A percentile compares a stretch with the other conserved stretches of the same genome.
Evolutionary conservation across 2,888 invertebrate genomes (phyloP).

Genomic region (Argyresthia albistria): DNA sequence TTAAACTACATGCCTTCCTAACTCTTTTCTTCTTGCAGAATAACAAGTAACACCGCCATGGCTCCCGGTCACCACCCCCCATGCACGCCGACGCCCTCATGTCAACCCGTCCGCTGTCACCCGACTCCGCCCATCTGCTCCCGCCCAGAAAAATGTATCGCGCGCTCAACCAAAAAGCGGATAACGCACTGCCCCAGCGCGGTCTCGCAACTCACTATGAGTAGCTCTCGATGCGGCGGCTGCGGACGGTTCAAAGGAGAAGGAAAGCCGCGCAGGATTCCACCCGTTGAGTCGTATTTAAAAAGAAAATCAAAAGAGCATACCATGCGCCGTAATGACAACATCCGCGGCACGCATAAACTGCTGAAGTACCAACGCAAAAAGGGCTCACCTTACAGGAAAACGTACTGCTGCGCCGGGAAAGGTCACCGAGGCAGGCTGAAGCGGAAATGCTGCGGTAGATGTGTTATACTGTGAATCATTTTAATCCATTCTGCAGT

Average conservation of each 20-base stretch:
- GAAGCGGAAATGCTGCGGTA: conserved; percentile 15
- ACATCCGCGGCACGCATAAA: conserved; percentile 20
- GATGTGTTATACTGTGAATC: conserved; percentile 20
- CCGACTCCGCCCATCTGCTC: conserved; percentile 46
- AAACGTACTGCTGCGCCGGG: conserved; percentile 39
- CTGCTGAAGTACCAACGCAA: conserved; percentile 25
- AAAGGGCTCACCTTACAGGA: conserved; percentile 21
- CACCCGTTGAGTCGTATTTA: conserved; percentile 22
- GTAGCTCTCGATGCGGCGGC: conserved; percentile 18
- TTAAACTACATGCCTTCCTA: too few species aligned
- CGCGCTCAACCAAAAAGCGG: conserved; percentile 34
- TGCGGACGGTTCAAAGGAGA: not conserved
- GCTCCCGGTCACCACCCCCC: conserved; percentile 32
- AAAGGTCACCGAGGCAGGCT: conserved; percentile 49
- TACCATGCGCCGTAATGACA: conserved; percentile 33
- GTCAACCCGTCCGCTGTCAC: conserved; percentile 46
- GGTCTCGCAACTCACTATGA: not conserved
- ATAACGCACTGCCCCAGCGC: conserved; percentile 12
- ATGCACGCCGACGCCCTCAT: conserved; percentile 51
- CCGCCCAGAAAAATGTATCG: conserved; percentile 47
- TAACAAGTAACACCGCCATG: not conserved
- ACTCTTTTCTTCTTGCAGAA: not conserved
- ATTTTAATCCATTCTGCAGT: too few species aligned
- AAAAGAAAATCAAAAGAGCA: conserved; percentile 26
- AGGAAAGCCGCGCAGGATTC: not conserved